phyloP scores from a whole-genome alignment of 2,113 vertebrate genomes.

The Sphyrna mokarran region DNA sequence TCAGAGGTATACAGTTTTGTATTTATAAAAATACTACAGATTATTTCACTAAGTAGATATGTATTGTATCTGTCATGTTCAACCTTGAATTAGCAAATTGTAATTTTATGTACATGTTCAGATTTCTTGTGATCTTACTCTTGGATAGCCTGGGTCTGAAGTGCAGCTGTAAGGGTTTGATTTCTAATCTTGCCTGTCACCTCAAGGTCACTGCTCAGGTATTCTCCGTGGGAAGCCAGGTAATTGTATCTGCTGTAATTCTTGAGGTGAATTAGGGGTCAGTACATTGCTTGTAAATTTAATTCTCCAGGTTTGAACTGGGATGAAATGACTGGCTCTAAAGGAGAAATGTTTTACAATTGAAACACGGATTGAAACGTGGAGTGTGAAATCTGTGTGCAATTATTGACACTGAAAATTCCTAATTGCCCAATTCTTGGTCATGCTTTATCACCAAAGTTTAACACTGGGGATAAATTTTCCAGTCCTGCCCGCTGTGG shows the following conservation, averaged over 20 bases:
- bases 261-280: not conserved
- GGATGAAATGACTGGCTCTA: not conserved
- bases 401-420: not conserved
- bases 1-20: not conserved
- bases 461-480: not conserved
- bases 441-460: not conserved
- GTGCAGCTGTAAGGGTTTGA: not conserved
- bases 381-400: not conserved
- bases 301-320: not conserved
- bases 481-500: too few relatives aligned
- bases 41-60: not conserved
- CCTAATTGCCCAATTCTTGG: not conserved
- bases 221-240: not conserved
- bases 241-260: not conserved
- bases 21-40: not conserved
- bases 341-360: not conserved
- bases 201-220: not conserved
- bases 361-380: not conserved
- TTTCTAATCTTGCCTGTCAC: not conserved
- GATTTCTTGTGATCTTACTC: not conserved
- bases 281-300: not conserved
- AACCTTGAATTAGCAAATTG: not conserved
- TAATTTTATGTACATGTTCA: not conserved
- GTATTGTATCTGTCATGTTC: not conserved
- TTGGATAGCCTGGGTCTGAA: not conserved